phyloP scores from a whole-genome alignment of 2,797 vertebrate species.

The Chaenodraco wilsoni region DNA sequence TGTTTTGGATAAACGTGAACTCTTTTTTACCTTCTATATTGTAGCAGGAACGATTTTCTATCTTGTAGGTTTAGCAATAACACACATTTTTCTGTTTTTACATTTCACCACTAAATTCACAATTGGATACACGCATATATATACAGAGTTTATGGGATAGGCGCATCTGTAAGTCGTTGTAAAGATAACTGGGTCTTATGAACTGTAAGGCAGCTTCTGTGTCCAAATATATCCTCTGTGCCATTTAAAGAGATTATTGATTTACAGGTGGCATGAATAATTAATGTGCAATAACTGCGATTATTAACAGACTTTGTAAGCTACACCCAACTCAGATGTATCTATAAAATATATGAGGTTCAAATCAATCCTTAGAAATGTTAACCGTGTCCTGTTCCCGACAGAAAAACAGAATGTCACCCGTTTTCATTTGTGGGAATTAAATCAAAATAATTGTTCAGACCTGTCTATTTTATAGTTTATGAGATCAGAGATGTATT shows the following conservation, averaged over 20 bases:
- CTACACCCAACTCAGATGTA: slow-evolving; percentile 45
- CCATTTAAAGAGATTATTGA: slow-evolving; percentile 67
- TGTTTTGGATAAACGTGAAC: slow-evolving; percentile 76
- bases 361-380: slow-evolving; percentile 20
- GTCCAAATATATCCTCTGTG: slow-evolving; percentile 55
- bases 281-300: slow-evolving; percentile 66
- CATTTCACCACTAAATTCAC: slow-evolving; percentile 35
- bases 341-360: slow-evolving; percentile 33
- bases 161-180: slow-evolving; percentile 38
- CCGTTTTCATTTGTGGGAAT: slow-evolving; percentile 36
- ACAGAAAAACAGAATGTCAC: slow-evolving; percentile 75
- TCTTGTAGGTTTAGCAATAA: slow-evolving; percentile 87
- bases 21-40: slow-evolving; percentile 83
- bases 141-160: slow-evolving; percentile 22
- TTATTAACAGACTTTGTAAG: slow-evolving; percentile 23
- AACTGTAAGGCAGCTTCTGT: slow-evolving; percentile 68
- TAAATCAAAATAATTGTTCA: slow-evolving; percentile 63
- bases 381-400: slow-evolving; percentile 29
- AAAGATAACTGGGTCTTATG: slow-evolving; percentile 59
- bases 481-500: slow-evolving; percentile 70
- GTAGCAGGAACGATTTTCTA: slow-evolving; percentile 86
- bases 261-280: slow-evolving; percentile 33
- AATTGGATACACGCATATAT: not conserved
- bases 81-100: slow-evolving; percentile 61
- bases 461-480: slow-evolving; percentile 73